Conservation (phyloP, 2,113 vertebrate species). For the Perca fluviatilis region DNA sequence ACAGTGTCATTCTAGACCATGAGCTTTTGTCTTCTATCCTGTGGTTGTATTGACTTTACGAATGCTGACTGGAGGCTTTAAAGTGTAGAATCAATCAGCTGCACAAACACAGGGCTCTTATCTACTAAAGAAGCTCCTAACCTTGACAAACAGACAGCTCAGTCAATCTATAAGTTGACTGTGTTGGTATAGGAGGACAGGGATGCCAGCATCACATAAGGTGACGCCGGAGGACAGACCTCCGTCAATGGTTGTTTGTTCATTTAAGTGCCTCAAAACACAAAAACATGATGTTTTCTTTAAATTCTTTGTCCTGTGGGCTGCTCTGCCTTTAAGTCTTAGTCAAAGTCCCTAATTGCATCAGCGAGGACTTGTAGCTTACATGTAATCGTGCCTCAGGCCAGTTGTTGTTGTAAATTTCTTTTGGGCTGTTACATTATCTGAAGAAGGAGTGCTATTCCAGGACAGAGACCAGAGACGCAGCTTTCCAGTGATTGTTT, state of each 20-base stretch:
- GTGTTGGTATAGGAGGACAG: not conserved
- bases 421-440: conserved; percentile 65
- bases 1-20: conserved; percentile 10
- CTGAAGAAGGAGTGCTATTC: conserved; percentile 48
- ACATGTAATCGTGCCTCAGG: conserved; percentile 17
- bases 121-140: conserved; percentile 45
- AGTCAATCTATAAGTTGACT: conserved; percentile 36
- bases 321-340: conserved; percentile 10
- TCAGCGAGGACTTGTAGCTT: conserved; percentile 25
- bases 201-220: not conserved
- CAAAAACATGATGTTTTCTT: conserved; percentile 10
- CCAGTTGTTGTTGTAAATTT: conserved; percentile 48
- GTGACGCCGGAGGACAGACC: conserved; percentile 3
- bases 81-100: conserved; percentile 67
- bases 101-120: conserved; percentile 59
- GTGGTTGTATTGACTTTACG: conserved; percentile 55
- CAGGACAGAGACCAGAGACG: conserved; percentile 52
- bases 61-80: conserved; percentile 54
- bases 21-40: conserved; percentile 55
- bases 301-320: conserved; percentile 12
- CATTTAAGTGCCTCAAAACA: conserved; percentile 20
- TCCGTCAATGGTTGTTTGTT: conserved; percentile 3
- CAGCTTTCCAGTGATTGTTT: conserved; percentile 66
- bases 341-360: conserved; percentile 47
- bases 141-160: conserved; percentile 65